phyloP scores from a whole-genome alignment of 2,797 vertebrate genomes.

The Halcyon chelicuti region DNA sequence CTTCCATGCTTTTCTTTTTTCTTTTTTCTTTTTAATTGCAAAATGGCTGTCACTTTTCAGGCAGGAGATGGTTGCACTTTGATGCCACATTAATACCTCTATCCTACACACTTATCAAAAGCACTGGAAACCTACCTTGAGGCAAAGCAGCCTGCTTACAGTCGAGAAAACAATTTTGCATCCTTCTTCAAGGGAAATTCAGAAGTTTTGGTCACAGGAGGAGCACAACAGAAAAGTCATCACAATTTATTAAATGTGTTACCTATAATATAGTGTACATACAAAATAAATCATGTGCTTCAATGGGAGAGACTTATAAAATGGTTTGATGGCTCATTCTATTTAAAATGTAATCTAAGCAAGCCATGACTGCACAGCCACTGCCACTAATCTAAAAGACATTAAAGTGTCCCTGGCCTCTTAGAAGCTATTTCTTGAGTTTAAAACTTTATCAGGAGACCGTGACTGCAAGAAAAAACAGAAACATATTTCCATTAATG shows the following conservation, averaged over 20 bases:
- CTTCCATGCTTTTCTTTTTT: neutral
- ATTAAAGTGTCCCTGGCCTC: neutral
- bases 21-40: neutral
- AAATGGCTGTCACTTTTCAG: neutral
- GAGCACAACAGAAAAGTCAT: neutral
- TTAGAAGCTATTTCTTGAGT: neutral
- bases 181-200: neutral
- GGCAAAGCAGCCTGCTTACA: neutral
- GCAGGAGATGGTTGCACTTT: neutral
- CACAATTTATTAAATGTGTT: neutral
- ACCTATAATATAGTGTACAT: neutral
- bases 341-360: neutral
- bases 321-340: neutral
- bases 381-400: neutral
- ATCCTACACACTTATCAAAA: neutral
- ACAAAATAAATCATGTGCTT: neutral
- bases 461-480: neutral
- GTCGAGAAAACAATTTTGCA: neutral
- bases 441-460: constrained; percentile 9
- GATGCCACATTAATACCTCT: neutral
- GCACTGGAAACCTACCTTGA: neutral
- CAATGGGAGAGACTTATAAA: neutral
- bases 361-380: neutral
- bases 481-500: constrained; percentile 8
- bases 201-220: neutral